phyloP scores from a whole-genome alignment of 2,797 vertebrate species.

The Sebastolobus altivelis region DNA sequence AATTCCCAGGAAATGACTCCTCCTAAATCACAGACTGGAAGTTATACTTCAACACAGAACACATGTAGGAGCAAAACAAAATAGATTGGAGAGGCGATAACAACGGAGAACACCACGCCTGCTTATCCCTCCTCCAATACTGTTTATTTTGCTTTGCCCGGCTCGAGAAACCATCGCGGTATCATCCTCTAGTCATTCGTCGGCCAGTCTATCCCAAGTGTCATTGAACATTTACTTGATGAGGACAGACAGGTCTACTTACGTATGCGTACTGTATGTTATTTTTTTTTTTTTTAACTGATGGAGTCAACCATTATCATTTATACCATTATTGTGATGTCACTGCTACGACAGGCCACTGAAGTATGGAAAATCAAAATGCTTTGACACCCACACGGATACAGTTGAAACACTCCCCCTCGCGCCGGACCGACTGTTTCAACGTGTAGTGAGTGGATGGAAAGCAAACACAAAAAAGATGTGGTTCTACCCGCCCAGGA shows the following conservation, averaged over 20 bases:
- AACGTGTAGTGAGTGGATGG: slow-evolving; percentile 90
- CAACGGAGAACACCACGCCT: slow-evolving; percentile 49
- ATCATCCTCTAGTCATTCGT: slow-evolving; percentile 70
- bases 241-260: slow-evolving; percentile 88
- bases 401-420: slow-evolving; percentile 88
- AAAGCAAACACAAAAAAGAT: slow-evolving; percentile 89
- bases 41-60: slow-evolving; percentile 85
- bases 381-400: slow-evolving; percentile 89
- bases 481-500: slow-evolving; percentile 91
- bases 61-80: slow-evolving; percentile 78
- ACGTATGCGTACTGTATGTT: slow-evolving; percentile 84
- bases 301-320: slow-evolving; percentile 87
- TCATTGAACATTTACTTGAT: slow-evolving; percentile 91
- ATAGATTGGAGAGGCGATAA: slow-evolving; percentile 78
- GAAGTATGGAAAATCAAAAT: slow-evolving; percentile 88
- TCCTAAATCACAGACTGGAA: slow-evolving; percentile 36
- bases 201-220: slow-evolving; percentile 82
- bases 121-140: slow-evolving; percentile 68
- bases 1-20: slow-evolving; percentile 10
- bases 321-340: slow-evolving; percentile 91
- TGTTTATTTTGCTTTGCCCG: slow-evolving; percentile 80
- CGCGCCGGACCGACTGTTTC: slow-evolving; percentile 81
- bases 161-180: slow-evolving; percentile 73
- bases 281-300: slow-evolving; percentile 70
- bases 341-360: slow-evolving; percentile 93